A percentile compares a stretch with the other conserved stretches of the same genome.
Conservation (phyloP, 2,888 invertebrate species). For the Blastobasis lacticolella region DNA sequence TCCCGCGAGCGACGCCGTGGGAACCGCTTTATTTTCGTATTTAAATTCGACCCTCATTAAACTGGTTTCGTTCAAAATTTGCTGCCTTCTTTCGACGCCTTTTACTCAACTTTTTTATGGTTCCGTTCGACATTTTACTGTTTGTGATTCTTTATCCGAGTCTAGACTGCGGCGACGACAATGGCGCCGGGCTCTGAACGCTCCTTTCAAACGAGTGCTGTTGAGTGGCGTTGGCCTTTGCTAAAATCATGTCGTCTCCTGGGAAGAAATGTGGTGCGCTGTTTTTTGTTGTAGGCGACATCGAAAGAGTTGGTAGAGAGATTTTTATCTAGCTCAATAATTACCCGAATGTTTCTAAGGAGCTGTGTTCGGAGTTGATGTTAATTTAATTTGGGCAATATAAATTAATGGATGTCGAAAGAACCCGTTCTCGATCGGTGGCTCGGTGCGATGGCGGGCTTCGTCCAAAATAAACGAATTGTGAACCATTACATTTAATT, state of each 20-base stretch:
- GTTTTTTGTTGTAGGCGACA: neutral
- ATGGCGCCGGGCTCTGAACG: constrained; percentile 42
- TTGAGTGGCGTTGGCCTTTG: too few relatives aligned
- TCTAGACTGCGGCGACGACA: constrained; percentile 51
- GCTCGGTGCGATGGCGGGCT: constrained; percentile 15
- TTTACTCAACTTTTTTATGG: constrained; percentile 72
- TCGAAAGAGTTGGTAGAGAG: neutral
- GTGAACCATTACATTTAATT: constrained; percentile 59
- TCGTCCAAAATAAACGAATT: constrained; percentile 46
- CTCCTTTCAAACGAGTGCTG: constrained; percentile 8
- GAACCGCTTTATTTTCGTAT: constrained; percentile 72
- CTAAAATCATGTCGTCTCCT: neutral
- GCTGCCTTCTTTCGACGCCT: constrained; percentile 74
- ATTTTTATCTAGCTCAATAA: constrained; percentile 2
- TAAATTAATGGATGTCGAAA: constrained; percentile 50
- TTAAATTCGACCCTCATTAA: constrained; percentile 75
- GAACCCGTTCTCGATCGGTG: constrained; percentile 50
- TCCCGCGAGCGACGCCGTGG: constrained; percentile 71
- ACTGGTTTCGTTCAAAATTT: constrained; percentile 72
- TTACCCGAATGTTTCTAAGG: constrained; percentile 30
- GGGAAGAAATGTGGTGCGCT: neutral
- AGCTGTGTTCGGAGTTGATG: constrained; percentile 48
- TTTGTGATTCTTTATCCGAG: constrained; percentile 52
- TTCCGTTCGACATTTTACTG: constrained; percentile 71
- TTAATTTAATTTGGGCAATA: constrained; percentile 60